These are phyloP conservation scores for Oegoconia quadripuncta DNA, from an alignment of 2,888 invertebrate species.

Conservation along the genomic window DNA sequence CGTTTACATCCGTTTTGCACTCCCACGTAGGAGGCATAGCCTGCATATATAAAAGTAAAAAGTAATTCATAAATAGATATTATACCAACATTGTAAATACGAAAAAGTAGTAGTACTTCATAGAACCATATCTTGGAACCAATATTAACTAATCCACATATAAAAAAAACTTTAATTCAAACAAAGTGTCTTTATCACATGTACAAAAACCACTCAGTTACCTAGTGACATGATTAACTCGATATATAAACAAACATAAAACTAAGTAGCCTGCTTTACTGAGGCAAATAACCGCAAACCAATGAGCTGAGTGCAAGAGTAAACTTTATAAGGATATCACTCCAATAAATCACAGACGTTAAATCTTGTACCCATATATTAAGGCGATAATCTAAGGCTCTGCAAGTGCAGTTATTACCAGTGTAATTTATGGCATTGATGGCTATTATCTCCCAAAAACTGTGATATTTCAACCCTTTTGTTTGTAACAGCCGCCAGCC, in stretches of 20 bases:
- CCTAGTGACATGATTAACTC: no score
- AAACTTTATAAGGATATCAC: conserved; percentile 16
- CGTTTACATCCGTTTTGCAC: conserved; percentile 55
- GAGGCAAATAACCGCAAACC: conserved; percentile 2
- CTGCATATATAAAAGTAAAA: conserved; percentile 1
- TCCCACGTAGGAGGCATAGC: conserved; percentile 23
- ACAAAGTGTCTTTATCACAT: no score
- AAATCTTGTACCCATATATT: conserved; percentile 55
- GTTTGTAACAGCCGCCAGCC: conserved; percentile 66
- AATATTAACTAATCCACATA: no score
- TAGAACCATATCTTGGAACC: no score
- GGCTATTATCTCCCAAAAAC: conserved; percentile 67
- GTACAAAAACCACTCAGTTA: no score
- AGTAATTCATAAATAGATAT: conserved; percentile 1
- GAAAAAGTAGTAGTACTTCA: no score
- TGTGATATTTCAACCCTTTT: conserved; percentile 77
- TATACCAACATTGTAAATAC: no score
- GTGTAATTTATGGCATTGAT: conserved; percentile 64
- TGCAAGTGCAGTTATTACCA: conserved; percentile 73
- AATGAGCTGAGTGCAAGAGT: conserved; percentile 9
- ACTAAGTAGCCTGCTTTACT: no score
- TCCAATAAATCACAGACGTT: conserved; percentile 56
- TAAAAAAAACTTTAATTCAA: no score
- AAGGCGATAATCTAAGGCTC: conserved; percentile 58
- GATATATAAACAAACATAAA: conserved; percentile 2